phyloP scores from a whole-genome alignment of 2,888 invertebrate species.

The Allacma fusca region DNA sequence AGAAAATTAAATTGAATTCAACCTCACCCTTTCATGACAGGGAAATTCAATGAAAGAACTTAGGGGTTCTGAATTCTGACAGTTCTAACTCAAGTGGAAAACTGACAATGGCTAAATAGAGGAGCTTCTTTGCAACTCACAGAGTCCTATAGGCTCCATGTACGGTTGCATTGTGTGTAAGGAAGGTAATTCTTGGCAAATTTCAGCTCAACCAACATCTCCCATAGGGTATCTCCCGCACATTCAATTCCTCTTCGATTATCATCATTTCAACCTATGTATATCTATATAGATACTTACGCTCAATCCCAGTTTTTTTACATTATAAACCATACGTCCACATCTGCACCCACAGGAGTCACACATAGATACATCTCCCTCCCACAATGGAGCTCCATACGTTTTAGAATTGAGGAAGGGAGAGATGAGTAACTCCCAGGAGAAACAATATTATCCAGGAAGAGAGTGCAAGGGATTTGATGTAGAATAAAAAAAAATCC shows the following conservation, averaged over 20 bases:
- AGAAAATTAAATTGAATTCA: slow-evolving; percentile 35
- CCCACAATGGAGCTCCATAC: too few species aligned
- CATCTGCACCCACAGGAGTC: too few species aligned
- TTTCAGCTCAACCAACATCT: too few species aligned
- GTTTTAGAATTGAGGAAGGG: background rate
- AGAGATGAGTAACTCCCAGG: background rate
- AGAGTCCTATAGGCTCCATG: background rate
- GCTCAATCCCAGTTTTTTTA: too few species aligned
- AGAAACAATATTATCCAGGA: background rate
- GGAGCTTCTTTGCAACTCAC: slow-evolving; percentile 2
- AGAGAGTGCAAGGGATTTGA: background rate
- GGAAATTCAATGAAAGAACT: slow-evolving; percentile 38
- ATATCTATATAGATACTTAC: background rate
- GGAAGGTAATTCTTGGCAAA: too few species aligned
- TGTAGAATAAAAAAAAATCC: background rate
- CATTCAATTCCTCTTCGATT: too few species aligned
- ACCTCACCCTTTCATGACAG: slow-evolving; percentile 41
- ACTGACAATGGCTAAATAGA: slow-evolving; percentile 11
- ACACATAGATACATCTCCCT: too few species aligned
- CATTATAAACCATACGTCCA: too few species aligned
- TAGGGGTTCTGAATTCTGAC: slow-evolving; percentile 22
- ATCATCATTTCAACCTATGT: too few species aligned
- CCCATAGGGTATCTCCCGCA: too few species aligned
- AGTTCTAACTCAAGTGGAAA: slow-evolving; percentile 16
- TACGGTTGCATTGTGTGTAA: too few species aligned